These are phyloP conservation scores for Decapterus maruadsi DNA, from an alignment of 2,797 vertebrate species.

Conservation along the genomic window DNA sequence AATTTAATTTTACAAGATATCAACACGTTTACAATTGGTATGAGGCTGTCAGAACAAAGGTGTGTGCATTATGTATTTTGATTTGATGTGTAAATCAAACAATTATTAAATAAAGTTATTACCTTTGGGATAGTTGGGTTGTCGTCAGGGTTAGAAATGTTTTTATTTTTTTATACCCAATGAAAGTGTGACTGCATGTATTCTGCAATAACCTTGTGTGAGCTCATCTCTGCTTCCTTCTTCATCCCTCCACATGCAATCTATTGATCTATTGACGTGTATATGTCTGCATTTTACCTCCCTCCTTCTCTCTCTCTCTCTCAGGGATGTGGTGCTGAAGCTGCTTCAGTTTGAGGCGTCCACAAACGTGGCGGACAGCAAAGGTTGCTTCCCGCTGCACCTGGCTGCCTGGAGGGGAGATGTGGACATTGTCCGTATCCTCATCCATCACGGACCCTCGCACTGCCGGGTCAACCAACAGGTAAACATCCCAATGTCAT, in stretches of 20 bases:
- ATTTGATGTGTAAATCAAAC: not conserved
- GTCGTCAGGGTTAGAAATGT: not conserved
- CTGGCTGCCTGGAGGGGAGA: slow-evolving; percentile 97
- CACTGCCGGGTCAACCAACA: slow-evolving; percentile 97
- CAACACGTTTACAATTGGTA: not conserved
- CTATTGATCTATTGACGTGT: slow-evolving; percentile 33
- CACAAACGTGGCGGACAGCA: slow-evolving; percentile 94
- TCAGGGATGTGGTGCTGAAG: slow-evolving; percentile 95
- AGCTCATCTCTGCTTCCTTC: not conserved
- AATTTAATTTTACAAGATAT: not conserved
- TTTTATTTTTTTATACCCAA: not conserved
- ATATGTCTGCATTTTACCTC: not conserved
- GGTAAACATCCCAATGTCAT: slow-evolving; percentile 77
- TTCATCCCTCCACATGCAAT: not conserved
- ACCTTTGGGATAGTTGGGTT: not conserved
- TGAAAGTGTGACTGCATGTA: not conserved
- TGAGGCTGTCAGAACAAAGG: not conserved
- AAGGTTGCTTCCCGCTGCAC: slow-evolving; percentile 96
- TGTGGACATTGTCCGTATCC: slow-evolving; percentile 96
- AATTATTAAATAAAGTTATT: not conserved
- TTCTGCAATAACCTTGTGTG: slow-evolving; percentile 4
- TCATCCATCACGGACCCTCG: slow-evolving; percentile 94
- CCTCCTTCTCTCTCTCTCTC: not conserved
- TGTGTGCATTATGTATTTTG: not conserved
- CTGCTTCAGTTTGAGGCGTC: slow-evolving; percentile 96